phyloP scores from a whole-genome alignment of 2,797 vertebrate genomes.

The Pelobates cultripes region DNA sequence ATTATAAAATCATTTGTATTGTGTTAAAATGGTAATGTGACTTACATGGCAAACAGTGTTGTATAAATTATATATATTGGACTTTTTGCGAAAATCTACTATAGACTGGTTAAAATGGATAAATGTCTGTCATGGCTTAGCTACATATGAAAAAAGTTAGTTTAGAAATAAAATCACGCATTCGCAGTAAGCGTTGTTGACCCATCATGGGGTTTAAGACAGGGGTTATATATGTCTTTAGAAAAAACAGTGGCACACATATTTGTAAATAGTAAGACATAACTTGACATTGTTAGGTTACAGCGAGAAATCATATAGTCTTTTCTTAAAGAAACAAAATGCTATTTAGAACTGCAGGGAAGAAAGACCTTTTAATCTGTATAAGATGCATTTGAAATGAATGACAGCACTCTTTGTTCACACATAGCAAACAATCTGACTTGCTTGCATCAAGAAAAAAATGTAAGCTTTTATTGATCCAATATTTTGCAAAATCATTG shows the following conservation, averaged over 20 bases:
- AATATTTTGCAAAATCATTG: no score
- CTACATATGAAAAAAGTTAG: slow-evolving; percentile 46
- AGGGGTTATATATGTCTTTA: slow-evolving; percentile 38
- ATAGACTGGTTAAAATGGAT: not conserved
- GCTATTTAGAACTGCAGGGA: slow-evolving; percentile 61
- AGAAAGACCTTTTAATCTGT: slow-evolving; percentile 65
- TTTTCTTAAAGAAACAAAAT: slow-evolving; percentile 59
- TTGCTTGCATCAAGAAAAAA: no score
- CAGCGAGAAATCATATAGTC: slow-evolving; percentile 51
- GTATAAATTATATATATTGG: no score
- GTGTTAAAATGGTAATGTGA: no score
- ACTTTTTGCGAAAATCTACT: no score
- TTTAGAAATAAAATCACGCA: slow-evolving; percentile 20
- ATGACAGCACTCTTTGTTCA: slow-evolving; percentile 29
- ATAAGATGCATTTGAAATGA: slow-evolving; percentile 57
- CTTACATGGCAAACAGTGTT: no score
- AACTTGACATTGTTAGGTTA: slow-evolving; percentile 59
- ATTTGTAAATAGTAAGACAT: slow-evolving; percentile 56
- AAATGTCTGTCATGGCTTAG: slow-evolving; percentile 36
- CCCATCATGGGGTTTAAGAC: slow-evolving; percentile 37
- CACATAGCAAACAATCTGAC: no score
- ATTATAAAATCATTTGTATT: no score
- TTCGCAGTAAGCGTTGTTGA: slow-evolving; percentile 54
- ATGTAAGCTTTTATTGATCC: no score
- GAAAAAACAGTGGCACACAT: slow-evolving; percentile 48